Evolutionary conservation across 1,140 invertebrate species (phyloP).

Genomic region (Drosophila pseudoobscura): DNA sequence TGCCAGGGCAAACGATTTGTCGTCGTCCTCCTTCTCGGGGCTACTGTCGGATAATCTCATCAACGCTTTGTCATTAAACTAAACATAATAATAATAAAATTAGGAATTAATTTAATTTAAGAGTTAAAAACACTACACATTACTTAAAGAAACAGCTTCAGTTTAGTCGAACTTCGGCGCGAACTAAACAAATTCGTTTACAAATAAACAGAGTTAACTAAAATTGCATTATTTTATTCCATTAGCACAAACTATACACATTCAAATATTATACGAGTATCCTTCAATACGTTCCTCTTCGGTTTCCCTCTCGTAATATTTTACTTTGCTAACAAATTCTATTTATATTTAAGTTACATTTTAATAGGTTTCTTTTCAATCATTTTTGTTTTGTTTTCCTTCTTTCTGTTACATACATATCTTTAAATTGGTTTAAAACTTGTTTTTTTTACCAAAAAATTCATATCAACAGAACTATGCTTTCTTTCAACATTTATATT

Average conservation of each 20-base stretch:
- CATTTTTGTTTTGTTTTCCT: conserved; percentile 24
- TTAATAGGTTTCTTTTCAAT: conserved; percentile 59
- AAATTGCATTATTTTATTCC: conserved; percentile 73
- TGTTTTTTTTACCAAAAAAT: conserved; percentile 66
- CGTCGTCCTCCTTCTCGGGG: conserved; percentile 38
- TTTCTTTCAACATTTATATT: conserved; percentile 44
- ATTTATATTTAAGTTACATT: conserved; percentile 79
- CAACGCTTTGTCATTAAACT: conserved; percentile 78
- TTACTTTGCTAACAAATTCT: conserved; percentile 81
- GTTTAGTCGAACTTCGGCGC: conserved; percentile 50
- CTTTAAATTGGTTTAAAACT: conserved; percentile 73
- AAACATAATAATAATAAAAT: conserved; percentile 78
- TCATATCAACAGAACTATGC: conserved; percentile 75
- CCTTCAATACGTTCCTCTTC: conserved; percentile 21
- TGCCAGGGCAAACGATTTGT: conserved; percentile 51
- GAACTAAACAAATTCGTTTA: conserved; percentile 74
- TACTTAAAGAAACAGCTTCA: conserved; percentile 82
- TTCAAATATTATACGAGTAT: conserved; percentile 50
- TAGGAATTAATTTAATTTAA: conserved; percentile 78
- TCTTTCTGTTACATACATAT: conserved; percentile 46
- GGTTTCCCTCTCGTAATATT: conserved; percentile 47
- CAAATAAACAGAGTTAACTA: conserved; percentile 81
- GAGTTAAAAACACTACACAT: conserved; percentile 72
- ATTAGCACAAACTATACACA: conserved; percentile 78
- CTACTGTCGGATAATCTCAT: conserved; percentile 70